Evolutionary conservation across 1,140 invertebrate species (phyloP).

Genomic region (Heliconius hermathena): DNA sequence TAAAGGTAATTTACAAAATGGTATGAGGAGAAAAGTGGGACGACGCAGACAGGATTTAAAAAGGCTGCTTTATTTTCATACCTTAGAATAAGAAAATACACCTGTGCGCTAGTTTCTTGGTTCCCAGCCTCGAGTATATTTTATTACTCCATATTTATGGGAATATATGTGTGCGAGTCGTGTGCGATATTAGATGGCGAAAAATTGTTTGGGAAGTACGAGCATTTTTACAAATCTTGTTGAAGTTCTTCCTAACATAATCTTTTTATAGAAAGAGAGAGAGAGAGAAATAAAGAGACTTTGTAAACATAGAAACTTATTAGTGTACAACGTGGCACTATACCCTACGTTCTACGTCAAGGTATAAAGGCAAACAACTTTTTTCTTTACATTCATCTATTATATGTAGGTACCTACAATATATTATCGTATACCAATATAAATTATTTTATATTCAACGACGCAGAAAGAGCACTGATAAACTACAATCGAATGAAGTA

Average conservation of each 20-base stretch:
- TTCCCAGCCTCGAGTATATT: conserved; percentile 10
- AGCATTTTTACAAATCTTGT: background rate
- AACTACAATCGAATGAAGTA: too few species aligned
- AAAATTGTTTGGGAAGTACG: background rate
- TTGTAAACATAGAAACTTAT: too few species aligned
- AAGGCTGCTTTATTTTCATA: conserved; percentile 15
- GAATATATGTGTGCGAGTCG: background rate
- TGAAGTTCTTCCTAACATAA: background rate
- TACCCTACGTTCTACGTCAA: background rate
- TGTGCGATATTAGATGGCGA: background rate
- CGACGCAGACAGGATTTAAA: conserved; percentile 14
- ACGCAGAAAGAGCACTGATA: too few species aligned
- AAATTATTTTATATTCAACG: too few species aligned
- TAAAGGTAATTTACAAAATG: conserved; percentile 9
- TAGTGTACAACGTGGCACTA: background rate
- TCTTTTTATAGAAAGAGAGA: background rate
- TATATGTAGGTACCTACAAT: too few species aligned
- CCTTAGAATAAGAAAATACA: conserved; percentile 13
- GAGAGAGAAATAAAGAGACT: too few species aligned
- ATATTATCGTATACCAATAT: too few species aligned
- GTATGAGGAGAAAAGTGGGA: conserved; percentile 9
- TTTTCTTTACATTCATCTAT: background rate
- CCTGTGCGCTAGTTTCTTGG: conserved; percentile 7
- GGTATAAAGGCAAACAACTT: background rate
- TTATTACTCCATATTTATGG: conserved; percentile 8